These are phyloP conservation scores for Pyrrhosoma nymphula DNA, from an alignment of 2,888 invertebrate species.

Conservation along the genomic window DNA sequence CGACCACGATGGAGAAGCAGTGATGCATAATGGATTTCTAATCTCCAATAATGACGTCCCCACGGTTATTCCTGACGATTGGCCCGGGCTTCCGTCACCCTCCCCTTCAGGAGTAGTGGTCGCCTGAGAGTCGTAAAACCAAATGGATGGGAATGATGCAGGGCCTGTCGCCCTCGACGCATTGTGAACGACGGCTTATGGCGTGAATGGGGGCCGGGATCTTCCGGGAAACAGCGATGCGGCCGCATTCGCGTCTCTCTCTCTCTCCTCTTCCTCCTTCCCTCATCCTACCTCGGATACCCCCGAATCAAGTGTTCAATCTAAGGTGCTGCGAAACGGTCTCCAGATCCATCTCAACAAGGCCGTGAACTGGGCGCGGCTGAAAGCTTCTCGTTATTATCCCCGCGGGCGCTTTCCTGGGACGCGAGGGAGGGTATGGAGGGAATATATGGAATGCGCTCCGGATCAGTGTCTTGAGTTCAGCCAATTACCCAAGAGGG, in stretches of 20 bases:
- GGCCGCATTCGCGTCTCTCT: neutral
- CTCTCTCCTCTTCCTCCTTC: neutral
- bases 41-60: slow-evolving; percentile 41
- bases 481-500: neutral
- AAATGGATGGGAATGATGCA: slow-evolving; percentile 45
- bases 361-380: neutral
- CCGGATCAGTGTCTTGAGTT: neutral
- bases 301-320: neutral
- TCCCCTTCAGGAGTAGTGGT: neutral
- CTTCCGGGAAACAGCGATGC: neutral
- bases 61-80: neutral
- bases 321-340: neutral
- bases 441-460: neutral
- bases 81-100: neutral
- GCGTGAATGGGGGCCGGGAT: neutral
- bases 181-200: neutral
- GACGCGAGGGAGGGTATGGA: neutral
- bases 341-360: neutral
- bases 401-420: neutral
- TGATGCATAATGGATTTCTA: slow-evolving; percentile 62
- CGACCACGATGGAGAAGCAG: neutral
- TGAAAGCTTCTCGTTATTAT: neutral
- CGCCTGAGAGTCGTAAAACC: slow-evolving; percentile 41
- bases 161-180: neutral
- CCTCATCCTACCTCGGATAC: neutral